Conservation (phyloP, 2,113 vertebrate genomes). For the Opisthocomus hoazin region DNA sequence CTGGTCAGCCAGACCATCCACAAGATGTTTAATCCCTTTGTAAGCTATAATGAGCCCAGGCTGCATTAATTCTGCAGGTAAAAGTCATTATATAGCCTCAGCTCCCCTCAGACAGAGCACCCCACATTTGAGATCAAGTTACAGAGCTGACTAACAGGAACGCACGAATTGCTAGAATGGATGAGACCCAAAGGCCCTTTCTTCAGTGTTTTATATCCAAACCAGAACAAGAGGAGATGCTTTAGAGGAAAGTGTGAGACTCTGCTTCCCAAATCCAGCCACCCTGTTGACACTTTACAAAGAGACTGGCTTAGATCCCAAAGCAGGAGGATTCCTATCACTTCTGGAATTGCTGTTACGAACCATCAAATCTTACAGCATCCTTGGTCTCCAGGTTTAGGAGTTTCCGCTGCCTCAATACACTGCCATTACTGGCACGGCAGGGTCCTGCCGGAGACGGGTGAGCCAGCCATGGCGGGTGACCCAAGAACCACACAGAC, state of each 20-base stretch:
- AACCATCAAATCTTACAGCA: too few species aligned
- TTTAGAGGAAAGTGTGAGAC: not conserved
- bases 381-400: too few species aligned
- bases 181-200: not conserved
- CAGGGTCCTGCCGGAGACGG: not conserved
- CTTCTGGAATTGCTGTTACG: not conserved
- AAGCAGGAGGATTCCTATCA: too few species aligned
- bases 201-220: not conserved
- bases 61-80: not conserved
- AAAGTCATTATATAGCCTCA: not conserved
- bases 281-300: too few species aligned
- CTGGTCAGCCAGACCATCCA: not conserved
- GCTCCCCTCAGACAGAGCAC: not conserved
- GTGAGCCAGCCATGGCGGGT: not conserved
- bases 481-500: not conserved
- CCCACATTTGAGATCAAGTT: not conserved
- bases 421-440: not conserved
- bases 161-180: not conserved
- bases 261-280: not conserved
- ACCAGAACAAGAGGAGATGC: not conserved
- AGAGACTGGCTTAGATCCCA: too few species aligned
- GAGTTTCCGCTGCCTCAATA: not conserved
- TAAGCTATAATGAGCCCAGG: not conserved
- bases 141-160: not conserved
- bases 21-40: not conserved